Percentiles rank a stretch among this genome's conserved stretches.
These are phyloP conservation scores for Rhyacichthys aspro DNA, from an alignment of 2,797 vertebrate genomes.

Conservation along the genomic window DNA sequence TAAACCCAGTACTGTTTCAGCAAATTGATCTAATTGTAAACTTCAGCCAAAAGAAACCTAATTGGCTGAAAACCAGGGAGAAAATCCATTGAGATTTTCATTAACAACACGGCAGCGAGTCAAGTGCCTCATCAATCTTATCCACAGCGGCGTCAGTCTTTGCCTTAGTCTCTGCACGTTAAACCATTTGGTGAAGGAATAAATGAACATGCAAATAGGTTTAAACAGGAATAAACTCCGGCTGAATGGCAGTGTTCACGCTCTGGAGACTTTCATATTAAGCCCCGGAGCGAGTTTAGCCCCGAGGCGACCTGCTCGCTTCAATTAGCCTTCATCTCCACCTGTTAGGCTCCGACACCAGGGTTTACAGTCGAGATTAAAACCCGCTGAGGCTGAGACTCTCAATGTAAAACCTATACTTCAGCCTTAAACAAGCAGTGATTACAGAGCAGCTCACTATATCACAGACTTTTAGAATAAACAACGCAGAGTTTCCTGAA, in stretches of 20 bases:
- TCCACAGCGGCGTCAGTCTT: slow-evolving; percentile 38
- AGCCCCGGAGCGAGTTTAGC: slow-evolving; percentile 37
- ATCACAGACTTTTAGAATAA: slow-evolving; percentile 1
- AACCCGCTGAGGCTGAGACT: not conserved
- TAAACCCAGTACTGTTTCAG: not conserved
- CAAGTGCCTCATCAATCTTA: slow-evolving; percentile 71
- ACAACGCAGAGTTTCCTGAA: slow-evolving; percentile 9
- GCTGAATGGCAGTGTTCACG: slow-evolving; percentile 60
- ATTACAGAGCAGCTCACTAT: slow-evolving; percentile 23
- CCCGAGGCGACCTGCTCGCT: slow-evolving; percentile 43
- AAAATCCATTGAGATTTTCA: slow-evolving; percentile 18
- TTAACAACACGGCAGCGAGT: slow-evolving; percentile 28
- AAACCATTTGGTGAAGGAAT: slow-evolving; percentile 42
- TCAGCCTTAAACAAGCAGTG: slow-evolving; percentile 13
- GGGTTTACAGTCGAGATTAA: slow-evolving; percentile 36
- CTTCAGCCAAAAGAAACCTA: slow-evolving; percentile 17
- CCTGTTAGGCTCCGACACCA: slow-evolving; percentile 42
- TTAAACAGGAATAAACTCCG: slow-evolving; percentile 25
- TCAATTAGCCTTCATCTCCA: slow-evolving; percentile 59
- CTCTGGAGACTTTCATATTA: slow-evolving; percentile 57
- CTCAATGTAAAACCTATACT: slow-evolving; percentile 9
- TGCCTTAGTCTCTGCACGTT: slow-evolving; percentile 57
- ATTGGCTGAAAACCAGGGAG: slow-evolving; percentile 34
- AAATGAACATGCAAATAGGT: slow-evolving; percentile 71
- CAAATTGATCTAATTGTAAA: slow-evolving; percentile 41